Evolutionary conservation across 2,888 invertebrate species (phyloP), one percentile per base, ranked within the genome.

Genomic region (Chalcis sispes): DNA sequence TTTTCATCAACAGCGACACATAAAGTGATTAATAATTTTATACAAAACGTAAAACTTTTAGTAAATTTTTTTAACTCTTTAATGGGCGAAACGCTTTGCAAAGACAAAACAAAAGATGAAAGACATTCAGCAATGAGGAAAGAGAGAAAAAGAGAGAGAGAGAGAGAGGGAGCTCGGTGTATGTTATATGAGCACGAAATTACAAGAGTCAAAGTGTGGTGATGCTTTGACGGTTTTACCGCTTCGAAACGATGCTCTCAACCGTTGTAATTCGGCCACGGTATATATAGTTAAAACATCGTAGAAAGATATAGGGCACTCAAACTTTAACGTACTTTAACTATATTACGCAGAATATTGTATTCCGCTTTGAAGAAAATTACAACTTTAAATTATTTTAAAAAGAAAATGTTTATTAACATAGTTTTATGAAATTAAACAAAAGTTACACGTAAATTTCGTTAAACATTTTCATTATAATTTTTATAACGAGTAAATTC

Each of bases 191-290:
- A 73, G 52, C 61, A 67, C 73, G 67, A 73, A 73, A 67, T 73
- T 73, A 73, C 67, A 67, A 75, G 70, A 75, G 69, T 70, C 70
- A 52, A 58, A 65, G 64, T 65, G 69, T 50, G 58, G 20, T 75
- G 70, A 70, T 50, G 70, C 64, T 75, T 70, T 70, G 64, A 75
- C 65, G 65, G 65, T 71, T 75, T 75, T 65, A 75, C 71, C 65
- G 52, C 59, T 59, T 58, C 62, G 59, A 52, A 70, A 69, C 65
- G 71, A 70, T 54, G 8, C 52, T 71, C 65, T 71, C 59, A 46
- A 75, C 42, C 59, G 71, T 66, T 59, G 59, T 66, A 71, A 75
- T 75, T 71, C 65, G 65, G 59, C 65, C 65, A 65, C 50, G 65
- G 64, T 75, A 75, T 71, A 75, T 70, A 75, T 71, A 65, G 65